phyloP scores from a whole-genome alignment of 2,113 vertebrate genomes.

The Rhea pennata region DNA sequence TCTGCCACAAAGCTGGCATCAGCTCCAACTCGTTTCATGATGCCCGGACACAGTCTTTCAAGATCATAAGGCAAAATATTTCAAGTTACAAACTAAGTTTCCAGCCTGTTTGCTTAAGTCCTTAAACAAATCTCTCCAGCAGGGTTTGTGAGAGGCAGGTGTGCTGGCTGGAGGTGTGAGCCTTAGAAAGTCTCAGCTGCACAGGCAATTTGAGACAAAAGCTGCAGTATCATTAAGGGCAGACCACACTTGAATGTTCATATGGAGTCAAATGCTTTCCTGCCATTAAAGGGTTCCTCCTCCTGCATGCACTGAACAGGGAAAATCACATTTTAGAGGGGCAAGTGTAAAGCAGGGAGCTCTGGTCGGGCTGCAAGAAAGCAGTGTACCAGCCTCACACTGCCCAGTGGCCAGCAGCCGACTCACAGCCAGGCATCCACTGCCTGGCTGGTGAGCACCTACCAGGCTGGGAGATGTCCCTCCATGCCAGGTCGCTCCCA shows the following conservation, averaged over 20 bases:
- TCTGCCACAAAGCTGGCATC: neutral
- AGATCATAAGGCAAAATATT: accelerated
- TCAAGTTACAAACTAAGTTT: accelerated
- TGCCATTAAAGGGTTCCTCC: neutral
- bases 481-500: accelerated
- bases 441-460: neutral
- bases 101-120: neutral
- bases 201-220: neutral
- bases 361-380: neutral
- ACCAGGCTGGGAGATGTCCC: neutral
- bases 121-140: accelerated
- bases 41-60: accelerated
- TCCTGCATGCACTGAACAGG: accelerated
- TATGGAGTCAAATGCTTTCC: accelerated
- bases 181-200: neutral
- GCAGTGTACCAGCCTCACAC: neutral
- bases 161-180: accelerated
- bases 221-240: neutral
- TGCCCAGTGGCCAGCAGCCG: neutral
- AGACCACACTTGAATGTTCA: neutral
- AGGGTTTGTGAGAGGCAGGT: accelerated
- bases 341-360: accelerated
- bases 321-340: neutral
- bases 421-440: neutral
- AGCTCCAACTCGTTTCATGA: accelerated